Evolutionary conservation across 2,113 vertebrate species (phyloP).

Genomic region (Salminus brasiliensis): DNA sequence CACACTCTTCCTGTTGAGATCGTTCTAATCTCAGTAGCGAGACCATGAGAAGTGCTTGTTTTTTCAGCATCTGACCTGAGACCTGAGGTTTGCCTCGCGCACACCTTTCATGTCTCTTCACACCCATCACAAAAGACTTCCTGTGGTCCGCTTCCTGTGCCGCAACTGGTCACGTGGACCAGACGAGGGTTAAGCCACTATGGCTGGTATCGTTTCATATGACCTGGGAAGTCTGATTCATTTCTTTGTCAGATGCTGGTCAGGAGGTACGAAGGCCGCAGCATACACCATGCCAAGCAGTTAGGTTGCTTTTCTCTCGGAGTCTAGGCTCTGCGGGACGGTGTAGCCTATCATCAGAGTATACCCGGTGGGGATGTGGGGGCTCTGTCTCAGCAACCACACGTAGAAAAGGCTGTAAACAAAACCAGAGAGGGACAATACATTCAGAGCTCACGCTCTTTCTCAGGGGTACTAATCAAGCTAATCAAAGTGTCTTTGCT

Average conservation of each 20-base stretch:
- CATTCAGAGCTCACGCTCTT: conserved; percentile 11
- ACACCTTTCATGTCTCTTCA: conserved; percentile 12
- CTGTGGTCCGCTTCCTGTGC: conserved; percentile 34
- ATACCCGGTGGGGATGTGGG: conserved; percentile 32
- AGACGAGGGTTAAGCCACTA: conserved; percentile 2
- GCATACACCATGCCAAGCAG: neutral
- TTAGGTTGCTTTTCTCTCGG: conserved; percentile 13
- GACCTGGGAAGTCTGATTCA: conserved; percentile 31
- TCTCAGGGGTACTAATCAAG: conserved; percentile 49
- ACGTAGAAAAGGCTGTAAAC: conserved; percentile 23
- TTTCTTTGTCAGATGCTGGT: conserved; percentile 28
- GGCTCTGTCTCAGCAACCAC: conserved; percentile 30
- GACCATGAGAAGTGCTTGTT: conserved; percentile 15
- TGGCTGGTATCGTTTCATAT: conserved; percentile 29
- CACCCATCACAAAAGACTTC: conserved; percentile 37
- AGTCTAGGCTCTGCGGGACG: conserved; percentile 28
- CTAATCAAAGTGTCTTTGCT: conserved; percentile 28
- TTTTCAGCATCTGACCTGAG: neutral
- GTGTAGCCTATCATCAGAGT: conserved; percentile 22
- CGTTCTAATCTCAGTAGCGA: neutral
- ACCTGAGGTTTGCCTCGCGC: neutral
- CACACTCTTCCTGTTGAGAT: neutral
- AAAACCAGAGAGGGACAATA: conserved; percentile 21
- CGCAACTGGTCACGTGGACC: conserved; percentile 5
- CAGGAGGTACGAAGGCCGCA: neutral